Percentiles rank a stretch among this genome's conserved stretches.
Evolutionary conservation across 2,888 invertebrate genomes (phyloP).

Genomic region (Apodemia duryi): DNA sequence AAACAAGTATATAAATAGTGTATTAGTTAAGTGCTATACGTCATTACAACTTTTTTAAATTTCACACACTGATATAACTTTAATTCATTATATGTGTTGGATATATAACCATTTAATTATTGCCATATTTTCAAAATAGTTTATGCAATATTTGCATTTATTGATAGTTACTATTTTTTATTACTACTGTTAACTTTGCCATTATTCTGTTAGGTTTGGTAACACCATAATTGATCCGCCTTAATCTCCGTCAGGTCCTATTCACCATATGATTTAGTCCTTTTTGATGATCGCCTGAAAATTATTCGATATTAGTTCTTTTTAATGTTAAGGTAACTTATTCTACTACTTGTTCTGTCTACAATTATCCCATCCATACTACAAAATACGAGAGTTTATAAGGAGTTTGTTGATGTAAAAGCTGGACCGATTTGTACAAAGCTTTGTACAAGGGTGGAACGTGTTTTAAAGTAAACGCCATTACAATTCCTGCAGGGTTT

Average conservation of each 20-base stretch:
- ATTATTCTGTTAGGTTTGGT: constrained; percentile 38
- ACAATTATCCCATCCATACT: not conserved
- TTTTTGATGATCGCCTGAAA: constrained; percentile 70
- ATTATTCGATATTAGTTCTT: constrained; percentile 55
- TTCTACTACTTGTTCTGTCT: not conserved
- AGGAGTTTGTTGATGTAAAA: no score
- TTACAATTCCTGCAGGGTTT: no score
- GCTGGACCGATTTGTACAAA: no score
- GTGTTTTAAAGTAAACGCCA: no score
- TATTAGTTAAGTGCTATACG: no score
- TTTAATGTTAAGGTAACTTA: constrained; percentile 25
- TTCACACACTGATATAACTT: no score
- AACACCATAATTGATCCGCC: constrained; percentile 39
- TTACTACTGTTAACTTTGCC: constrained; percentile 32
- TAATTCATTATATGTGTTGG: not conserved
- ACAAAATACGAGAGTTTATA: not conserved
- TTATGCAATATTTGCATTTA: constrained; percentile 17
- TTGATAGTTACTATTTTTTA: not conserved
- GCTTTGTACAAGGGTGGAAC: no score
- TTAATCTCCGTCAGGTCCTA: constrained; percentile 47
- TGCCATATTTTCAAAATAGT: not conserved
- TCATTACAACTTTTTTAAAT: no score
- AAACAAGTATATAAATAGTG: no score
- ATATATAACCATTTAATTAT: not conserved
- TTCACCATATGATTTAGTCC: constrained; percentile 56